Evolutionary conservation across 2,888 invertebrate genomes (phyloP), one percentile per base, ranked within the genome.

Genomic region (Nineta flava): DNA sequence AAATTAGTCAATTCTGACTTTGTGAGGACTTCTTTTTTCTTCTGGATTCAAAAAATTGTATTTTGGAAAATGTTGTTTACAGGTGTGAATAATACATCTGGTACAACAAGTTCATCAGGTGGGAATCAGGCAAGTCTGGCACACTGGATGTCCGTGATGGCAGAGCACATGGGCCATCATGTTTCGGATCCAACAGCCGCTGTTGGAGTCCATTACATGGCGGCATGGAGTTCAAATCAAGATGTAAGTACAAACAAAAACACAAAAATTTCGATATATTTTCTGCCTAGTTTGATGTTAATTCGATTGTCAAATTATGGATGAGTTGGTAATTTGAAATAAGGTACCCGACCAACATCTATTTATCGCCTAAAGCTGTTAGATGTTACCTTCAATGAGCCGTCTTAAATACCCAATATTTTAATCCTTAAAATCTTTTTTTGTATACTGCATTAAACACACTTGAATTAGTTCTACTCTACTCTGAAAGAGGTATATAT

Each of bases 61-160:
- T 13, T 38, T 38, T 38, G 5, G 38, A 38, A 38, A 26, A 26
- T 7, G n/a, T 42, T 42, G 17, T n/a, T 44, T 26, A n/a, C 26
- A 44, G 44, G 44, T n/a, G 44, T 44, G 2, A 44, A 44, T 44
- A 44, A 44, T 26, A 13, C 17, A 9, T 44, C 44, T 16, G 44
- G 17, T 12, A 13, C 21, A 19, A 44, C 44, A 44, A 19, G 44
- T 12, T 44, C 44, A n/a, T 44, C 44, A 12, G 44, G 44, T 21
- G 44, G 44, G 21, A 44, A 44, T 26, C 44, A 44, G 21, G 26
- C 83, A 63, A 87, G 87, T 53, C 77, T 91, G 65, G 91, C 91
- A 63, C 92, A 92, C 74, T 92, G 92, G 92, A 91, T 92, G 90
- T 90, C 91, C 65, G 91, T 92, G 62, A 92, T 92, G 92, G 91